Conservation (phyloP, 37 sponge, comb jelly and placozoan genomes). For the Agelas oroides region DNA sequence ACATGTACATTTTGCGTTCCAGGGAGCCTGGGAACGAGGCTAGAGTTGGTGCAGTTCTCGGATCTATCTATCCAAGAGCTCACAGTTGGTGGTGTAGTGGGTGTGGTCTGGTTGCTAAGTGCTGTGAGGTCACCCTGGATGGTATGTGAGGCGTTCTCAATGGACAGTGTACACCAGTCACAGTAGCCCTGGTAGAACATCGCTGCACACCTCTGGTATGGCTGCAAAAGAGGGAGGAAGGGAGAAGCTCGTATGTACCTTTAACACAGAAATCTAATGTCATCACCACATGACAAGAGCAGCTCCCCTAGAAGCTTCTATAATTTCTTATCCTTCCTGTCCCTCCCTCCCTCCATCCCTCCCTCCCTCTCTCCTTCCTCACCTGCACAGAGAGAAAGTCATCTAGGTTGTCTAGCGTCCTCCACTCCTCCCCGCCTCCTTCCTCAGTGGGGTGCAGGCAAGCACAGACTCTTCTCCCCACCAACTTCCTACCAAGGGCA, state of each 20-base stretch:
- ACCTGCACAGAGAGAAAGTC: conserved; percentile 33
- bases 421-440: not conserved
- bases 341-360: no score
- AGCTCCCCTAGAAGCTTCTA: no score
- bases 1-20: no score
- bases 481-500: not conserved
- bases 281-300: no score
- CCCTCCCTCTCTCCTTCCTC: no score
- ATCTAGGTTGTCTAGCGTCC: not conserved
- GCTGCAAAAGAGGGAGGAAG: conserved; percentile 3
- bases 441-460: not conserved
- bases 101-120: not conserved
- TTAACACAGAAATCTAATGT: no score
- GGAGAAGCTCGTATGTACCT: no score
- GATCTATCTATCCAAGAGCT: no score
- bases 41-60: no score
- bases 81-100: no score
- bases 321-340: no score
- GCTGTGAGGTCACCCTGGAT: not conserved
- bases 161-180: conserved; percentile 17
- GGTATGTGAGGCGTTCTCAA: conserved; percentile 10
- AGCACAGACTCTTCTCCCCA: not conserved
- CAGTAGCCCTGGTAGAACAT: conserved; percentile 26
- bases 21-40: no score
- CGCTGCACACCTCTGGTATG: conserved; percentile 6